Evolutionary conservation across 2,888 invertebrate species (phyloP), one percentile per base, ranked within the genome.

Genomic region (Fragum sueziense): DNA sequence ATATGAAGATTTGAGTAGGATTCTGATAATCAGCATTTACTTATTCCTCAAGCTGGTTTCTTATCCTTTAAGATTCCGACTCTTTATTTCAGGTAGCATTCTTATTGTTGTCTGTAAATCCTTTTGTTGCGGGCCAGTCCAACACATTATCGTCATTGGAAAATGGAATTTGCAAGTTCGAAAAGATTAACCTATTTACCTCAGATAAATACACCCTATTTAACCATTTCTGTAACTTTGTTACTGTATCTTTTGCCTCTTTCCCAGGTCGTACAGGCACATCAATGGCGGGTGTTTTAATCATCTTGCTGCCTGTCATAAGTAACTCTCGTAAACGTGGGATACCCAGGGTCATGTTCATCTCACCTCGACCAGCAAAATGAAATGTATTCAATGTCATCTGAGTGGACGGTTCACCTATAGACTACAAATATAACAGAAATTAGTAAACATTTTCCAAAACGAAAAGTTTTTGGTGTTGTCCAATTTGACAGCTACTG

Each of bases 381-480:
- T 99, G 99, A 94, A 99, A 99, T 54, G 99, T 99, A 93, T 99
- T 99, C 92, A 99, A 94, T 90, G 99, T 99, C 99, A 99, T 99
- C 95, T 99, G 99, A 78, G 99, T 99, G 1, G 99, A 99, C 0
- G 99, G 99, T 93, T 99, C 99, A 76, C 99, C 99, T 81, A 99
- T 96, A 0, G 98, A 98, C 94, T 95, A 91, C 2, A 90, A 86
- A n/a, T n/a, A n/a, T n/a, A n/a, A n/a, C n/a, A n/a, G n/a, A n/a
- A n/a, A n/a, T n/a, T n/a, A n/a, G n/a, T n/a, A n/a, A n/a, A n/a
- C n/a, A n/a, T n/a, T n/a, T n/a, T n/a, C n/a, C n/a, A n/a, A 47
- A 6, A 47, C 47, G n/a, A 47, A 17, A 47, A 47, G n/a, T 20
- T 3, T 47, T 2, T 6, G 2, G 47, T 20, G 20, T 47, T 47